Base-by-base conservation (phyloP, 2,113 vertebrate genomes). In the Hiodon alosoides region DNA sequence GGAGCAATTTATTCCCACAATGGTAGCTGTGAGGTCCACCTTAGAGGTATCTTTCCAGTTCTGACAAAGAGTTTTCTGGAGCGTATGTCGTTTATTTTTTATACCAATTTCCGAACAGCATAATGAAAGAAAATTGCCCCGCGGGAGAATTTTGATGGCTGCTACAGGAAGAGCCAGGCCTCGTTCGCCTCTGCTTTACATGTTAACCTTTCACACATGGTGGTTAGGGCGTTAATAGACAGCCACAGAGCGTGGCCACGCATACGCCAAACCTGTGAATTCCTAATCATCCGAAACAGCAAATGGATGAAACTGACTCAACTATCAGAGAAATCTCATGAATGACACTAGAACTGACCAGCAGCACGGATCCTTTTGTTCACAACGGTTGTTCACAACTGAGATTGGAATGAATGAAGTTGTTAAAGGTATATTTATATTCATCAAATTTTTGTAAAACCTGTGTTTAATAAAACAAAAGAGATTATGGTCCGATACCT, bases 91-190 rank as follows among this genome's bases (percentile, higher is more conserved):
- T 31, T 31, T 31, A 31, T 31, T 31, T 31, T 31, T 31, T 31
- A 31, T 31, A 31, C 31, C 67, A 68, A 68, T 68, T 68, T 68
- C 67, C 13, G 52, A 46, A 52, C 5, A 11, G 67, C 50, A 68
- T 68, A 68, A 68, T 68, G 50, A 68, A 13, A 52, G n/a, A 50
- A 68, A 16, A 68, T 68, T 52, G 67, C 48, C 67, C 16, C 46
- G 52, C 52, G 50, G 50, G 67, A 52, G 13, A 50, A 53, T 68
- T n/a, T n/a, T 53, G 48, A 13, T 53, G 6, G 67, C 50, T 51
- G 17, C 53, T 53, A 17, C 67, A 69, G 67, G 67, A 53, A n/a
- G 48, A 69, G 48, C 13, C 50, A 53, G 13, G 4, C 2, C 50
- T 1, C 17, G 31, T 31, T 31, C 31, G 31, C 31, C 31, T 31